A percentile compares a stretch with the other conserved stretches of the same genome.
Conservation (phyloP, 1,140 invertebrate genomes). For the Acromyrmex echinatior region DNA sequence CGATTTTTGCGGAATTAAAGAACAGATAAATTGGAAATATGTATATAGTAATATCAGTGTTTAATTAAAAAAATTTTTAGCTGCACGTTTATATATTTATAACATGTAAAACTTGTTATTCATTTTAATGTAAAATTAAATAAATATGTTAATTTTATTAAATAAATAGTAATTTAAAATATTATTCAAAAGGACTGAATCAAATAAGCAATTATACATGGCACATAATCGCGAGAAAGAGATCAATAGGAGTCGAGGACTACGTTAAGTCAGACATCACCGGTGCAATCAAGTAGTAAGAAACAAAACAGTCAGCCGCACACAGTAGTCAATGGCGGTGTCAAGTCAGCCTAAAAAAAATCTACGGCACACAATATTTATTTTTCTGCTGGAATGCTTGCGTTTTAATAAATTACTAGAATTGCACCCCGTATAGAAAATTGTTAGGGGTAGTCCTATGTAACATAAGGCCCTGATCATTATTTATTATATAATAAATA, state of each 20-base stretch:
- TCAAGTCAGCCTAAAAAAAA: slow-evolving; percentile 8
- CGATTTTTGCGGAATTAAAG: neutral
- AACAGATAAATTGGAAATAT: neutral
- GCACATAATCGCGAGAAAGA: neutral
- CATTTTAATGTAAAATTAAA: neutral
- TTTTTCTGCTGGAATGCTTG: no score
- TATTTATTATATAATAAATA: no score
- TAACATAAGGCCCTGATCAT: no score
- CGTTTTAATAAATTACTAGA: no score
- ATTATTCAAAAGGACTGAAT: neutral
- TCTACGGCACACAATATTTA: no score
- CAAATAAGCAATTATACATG: no score
- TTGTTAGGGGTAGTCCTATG: no score
- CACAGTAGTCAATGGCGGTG: neutral
- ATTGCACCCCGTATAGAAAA: no score
- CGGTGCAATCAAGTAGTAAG: neutral
- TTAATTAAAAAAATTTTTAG: neutral
- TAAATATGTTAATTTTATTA: slow-evolving; percentile 7
- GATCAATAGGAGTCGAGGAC: neutral
- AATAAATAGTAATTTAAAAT: neutral
- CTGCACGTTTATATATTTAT: neutral
- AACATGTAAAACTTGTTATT: neutral
- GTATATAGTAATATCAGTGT: neutral
- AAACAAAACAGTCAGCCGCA: neutral
- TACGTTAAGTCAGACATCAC: neutral